Percentiles rank a stretch among this genome's conserved stretches.
Conservation (phyloP, 1,140 invertebrate species). For the Drosophila tropicalis region DNA sequence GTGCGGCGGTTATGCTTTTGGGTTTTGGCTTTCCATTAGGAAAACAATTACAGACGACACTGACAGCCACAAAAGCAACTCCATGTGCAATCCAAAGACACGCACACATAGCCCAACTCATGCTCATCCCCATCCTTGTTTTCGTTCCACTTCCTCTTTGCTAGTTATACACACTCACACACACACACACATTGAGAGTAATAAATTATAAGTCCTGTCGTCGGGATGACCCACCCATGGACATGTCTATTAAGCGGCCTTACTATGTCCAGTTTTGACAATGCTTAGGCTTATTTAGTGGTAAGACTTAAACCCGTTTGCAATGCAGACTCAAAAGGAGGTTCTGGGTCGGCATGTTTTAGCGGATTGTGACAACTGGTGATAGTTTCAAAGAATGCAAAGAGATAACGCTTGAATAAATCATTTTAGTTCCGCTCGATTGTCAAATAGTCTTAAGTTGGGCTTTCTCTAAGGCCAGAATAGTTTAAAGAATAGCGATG, state of each 20-base stretch:
- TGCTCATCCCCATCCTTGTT: neutral
- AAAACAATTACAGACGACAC: constrained; percentile 62
- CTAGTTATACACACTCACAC: constrained; percentile 27
- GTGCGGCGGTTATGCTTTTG: constrained; percentile 59
- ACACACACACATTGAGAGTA: constrained; percentile 32
- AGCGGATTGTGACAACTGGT: neutral
- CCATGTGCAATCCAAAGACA: neutral
- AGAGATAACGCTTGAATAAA: neutral
- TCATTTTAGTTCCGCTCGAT: neutral
- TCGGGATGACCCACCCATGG: constrained; percentile 26
- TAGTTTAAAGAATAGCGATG: too few species aligned
- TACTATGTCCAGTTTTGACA: constrained; percentile 53
- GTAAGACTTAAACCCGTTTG: constrained; percentile 9
- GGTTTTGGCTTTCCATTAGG: constrained; percentile 52
- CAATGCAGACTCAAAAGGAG: neutral
- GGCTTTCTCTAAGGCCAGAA: too few species aligned
- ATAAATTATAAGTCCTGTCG: constrained; percentile 60
- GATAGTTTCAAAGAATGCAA: neutral
- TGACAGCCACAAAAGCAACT: constrained; percentile 40
- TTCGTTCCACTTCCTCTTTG: constrained; percentile 5
- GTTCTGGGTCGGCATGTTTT: too few species aligned
- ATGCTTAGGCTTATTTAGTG: constrained; percentile 52
- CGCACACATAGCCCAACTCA: neutral
- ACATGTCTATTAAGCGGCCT: constrained; percentile 57
- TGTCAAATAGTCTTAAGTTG: neutral